These are phyloP conservation scores for Unio delphinus DNA, from an alignment of 2,888 invertebrate genomes.

Conservation along the genomic window DNA sequence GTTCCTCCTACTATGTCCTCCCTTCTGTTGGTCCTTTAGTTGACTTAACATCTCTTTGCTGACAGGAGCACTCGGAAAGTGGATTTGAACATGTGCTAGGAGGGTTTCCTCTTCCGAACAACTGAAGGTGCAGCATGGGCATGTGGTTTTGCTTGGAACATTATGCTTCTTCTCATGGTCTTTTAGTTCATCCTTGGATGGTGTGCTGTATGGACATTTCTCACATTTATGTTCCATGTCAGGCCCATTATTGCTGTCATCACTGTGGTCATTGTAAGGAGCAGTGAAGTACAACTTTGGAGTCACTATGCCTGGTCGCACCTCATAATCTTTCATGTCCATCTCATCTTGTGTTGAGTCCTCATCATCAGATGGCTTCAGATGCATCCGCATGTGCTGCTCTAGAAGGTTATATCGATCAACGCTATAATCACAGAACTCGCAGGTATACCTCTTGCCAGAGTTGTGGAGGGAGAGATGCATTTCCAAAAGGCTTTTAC, in stretches of 20 bases:
- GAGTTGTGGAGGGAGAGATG: conserved; percentile 50
- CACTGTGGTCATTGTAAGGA: conserved; percentile 27
- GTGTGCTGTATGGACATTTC: conserved; percentile 60
- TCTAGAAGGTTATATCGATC: conserved; percentile 32
- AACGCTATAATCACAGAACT: conserved; percentile 45
- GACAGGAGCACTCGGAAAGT: conserved; percentile 55
- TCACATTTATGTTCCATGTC: conserved; percentile 53
- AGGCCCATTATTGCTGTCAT: conserved; percentile 26
- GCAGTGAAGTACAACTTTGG: conserved; percentile 43
- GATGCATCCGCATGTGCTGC: conserved; percentile 40
- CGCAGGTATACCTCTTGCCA: conserved; percentile 42
- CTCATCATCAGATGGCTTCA: conserved; percentile 25
- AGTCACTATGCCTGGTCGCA: conserved; percentile 33
- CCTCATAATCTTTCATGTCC: conserved; percentile 23
- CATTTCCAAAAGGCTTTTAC: conserved; percentile 34
- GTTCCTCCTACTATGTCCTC: conserved; percentile 5
- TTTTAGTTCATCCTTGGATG: conserved; percentile 45
- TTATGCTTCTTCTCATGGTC: conserved; percentile 54
- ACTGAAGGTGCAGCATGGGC: conserved; percentile 62
- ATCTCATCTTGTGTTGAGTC: conserved; percentile 27
- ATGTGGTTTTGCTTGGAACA: conserved; percentile 37
- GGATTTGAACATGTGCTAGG: conserved; percentile 51
- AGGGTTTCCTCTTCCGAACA: conserved; percentile 44
- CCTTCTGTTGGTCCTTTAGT: conserved; percentile 5
- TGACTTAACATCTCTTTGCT: conserved; percentile 38